Evolutionary conservation across 2,888 invertebrate genomes (phyloP).

Genomic region (Lepas anatifera): DNA sequence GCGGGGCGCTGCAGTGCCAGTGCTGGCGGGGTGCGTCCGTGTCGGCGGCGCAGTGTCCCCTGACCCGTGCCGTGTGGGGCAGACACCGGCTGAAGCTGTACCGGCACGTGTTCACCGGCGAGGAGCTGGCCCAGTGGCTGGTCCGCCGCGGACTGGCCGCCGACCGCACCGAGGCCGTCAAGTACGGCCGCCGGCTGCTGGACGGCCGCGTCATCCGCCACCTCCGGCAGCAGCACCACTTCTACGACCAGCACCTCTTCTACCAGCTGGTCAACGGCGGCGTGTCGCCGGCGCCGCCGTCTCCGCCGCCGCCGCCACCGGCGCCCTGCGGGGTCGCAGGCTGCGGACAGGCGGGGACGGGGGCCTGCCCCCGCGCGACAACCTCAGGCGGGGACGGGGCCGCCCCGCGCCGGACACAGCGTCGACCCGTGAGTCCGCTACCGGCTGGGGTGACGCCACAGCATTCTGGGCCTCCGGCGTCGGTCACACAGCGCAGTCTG

Average conservation of each 20-base stretch:
- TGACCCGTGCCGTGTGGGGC: not conserved
- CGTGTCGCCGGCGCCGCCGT: not conserved
- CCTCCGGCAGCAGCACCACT: constrained; percentile 69
- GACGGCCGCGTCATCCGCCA: constrained; percentile 75
- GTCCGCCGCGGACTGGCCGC: constrained; percentile 63
- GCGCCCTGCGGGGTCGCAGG: not conserved
- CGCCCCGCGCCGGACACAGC: not conserved
- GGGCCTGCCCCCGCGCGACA: not conserved
- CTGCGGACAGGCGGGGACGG: not conserved
- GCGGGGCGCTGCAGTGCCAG: too few relatives aligned
- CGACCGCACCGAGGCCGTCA: constrained; percentile 63
- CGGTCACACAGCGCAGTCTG: too few relatives aligned
- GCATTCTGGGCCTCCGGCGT: too few relatives aligned
- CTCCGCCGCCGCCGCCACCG: not conserved
- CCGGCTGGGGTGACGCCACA: too few relatives aligned
- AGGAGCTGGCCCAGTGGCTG: constrained; percentile 75
- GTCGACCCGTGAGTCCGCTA: too few relatives aligned
- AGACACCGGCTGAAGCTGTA: constrained; percentile 71
- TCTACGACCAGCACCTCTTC: constrained; percentile 61
- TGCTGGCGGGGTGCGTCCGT: too few relatives aligned
- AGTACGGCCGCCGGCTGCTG: constrained; percentile 69
- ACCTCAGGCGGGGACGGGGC: too few relatives aligned
- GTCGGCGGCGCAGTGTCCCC: too few relatives aligned
- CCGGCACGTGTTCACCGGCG: constrained; percentile 65
- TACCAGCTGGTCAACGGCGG: constrained; percentile 37